Evolutionary conservation across 2,113 vertebrate genomes (phyloP).

Genomic region (Amblyornis subalaris): DNA sequence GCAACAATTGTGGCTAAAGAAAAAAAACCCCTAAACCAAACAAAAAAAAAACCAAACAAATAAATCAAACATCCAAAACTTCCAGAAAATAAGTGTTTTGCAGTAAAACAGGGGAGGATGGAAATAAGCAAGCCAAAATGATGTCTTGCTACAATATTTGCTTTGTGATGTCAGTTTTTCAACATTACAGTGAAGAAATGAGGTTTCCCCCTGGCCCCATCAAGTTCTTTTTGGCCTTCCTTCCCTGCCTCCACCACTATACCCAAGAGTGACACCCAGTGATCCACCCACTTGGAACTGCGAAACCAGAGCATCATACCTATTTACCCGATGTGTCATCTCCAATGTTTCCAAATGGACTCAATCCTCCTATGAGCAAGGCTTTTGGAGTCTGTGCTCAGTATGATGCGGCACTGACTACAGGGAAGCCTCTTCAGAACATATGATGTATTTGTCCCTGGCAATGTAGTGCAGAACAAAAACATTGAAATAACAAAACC

Average conservation of each 20-base stretch:
- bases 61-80: neutral
- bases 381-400: neutral
- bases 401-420: neutral
- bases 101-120: neutral
- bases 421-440: neutral
- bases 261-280: neutral
- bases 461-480: neutral
- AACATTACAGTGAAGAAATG: neutral
- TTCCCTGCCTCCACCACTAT: neutral
- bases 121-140: neutral
- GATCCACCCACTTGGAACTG: conserved; percentile 21
- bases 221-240: neutral
- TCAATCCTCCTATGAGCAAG: neutral
- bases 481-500: neutral
- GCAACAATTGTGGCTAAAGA: neutral
- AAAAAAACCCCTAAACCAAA: neutral
- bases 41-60: rapidly evolving
- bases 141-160: neutral
- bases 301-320: neutral
- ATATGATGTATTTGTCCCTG: neutral
- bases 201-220: neutral
- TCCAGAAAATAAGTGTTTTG: neutral
- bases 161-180: neutral
- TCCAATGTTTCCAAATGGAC: neutral
- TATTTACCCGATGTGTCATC: conserved; percentile 33